phyloP scores from a whole-genome alignment of 1,140 invertebrate species.

The Bombus vancouverensis region DNA sequence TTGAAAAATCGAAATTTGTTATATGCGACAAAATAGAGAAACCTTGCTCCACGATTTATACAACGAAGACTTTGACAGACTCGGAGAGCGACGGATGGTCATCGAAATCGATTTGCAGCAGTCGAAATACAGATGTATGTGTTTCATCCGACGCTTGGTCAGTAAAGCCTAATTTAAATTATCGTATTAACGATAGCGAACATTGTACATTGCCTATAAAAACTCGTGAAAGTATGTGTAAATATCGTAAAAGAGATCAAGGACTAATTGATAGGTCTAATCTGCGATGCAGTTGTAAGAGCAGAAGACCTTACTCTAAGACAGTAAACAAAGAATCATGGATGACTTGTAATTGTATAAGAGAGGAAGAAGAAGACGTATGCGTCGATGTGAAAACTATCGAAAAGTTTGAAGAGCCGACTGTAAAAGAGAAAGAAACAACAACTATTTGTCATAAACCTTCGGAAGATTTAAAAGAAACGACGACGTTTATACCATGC shows the following conservation, averaged over 20 bases:
- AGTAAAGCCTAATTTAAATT: conserved; percentile 2
- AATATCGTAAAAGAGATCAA: conserved; percentile 27
- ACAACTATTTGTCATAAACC: neutral
- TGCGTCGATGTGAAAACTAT: neutral
- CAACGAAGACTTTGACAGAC: neutral
- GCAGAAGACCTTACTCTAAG: neutral
- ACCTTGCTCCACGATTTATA: conserved; percentile 34
- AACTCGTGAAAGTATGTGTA: neutral
- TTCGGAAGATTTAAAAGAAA: conserved; percentile 18
- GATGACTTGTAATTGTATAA: conserved; percentile 49
- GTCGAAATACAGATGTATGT: neutral
- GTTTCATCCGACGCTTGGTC: neutral
- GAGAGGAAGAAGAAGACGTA: conserved; percentile 47
- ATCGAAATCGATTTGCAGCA: conserved; percentile 29
- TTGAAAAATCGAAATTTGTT: conserved; percentile 9
- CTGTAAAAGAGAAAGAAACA: neutral
- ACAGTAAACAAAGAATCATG: conserved; percentile 1
- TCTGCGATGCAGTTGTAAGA: neutral
- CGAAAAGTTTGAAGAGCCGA: neutral
- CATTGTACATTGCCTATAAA: neutral
- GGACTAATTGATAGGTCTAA: neutral
- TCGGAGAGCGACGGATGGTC: conserved; percentile 6
- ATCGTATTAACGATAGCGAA: neutral
- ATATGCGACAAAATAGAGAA: conserved; percentile 10
- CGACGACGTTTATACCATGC: neutral